Evolutionary conservation across 2,797 vertebrate genomes (phyloP).

Genomic region (Coluber constrictor): DNA sequence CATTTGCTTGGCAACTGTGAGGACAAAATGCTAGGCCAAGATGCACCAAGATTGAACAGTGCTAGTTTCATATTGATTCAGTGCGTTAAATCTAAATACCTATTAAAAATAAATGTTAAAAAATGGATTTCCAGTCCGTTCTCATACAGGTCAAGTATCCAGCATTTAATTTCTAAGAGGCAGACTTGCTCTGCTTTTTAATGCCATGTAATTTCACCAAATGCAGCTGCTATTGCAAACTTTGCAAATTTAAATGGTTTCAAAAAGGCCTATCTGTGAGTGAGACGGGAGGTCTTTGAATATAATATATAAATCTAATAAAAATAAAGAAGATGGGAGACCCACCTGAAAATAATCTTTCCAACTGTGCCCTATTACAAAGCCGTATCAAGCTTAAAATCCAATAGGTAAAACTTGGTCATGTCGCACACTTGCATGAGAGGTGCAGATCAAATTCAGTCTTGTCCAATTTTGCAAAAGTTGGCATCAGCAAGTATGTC

Average conservation of each 20-base stretch:
- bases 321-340: neutral
- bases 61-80: neutral
- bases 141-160: neutral
- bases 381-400: neutral
- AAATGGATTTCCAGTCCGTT: neutral
- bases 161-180: neutral
- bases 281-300: neutral
- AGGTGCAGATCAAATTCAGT: neutral
- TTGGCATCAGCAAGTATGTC: neutral
- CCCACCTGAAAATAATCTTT: neutral
- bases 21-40: neutral
- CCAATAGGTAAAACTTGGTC: neutral
- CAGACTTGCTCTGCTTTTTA: neutral
- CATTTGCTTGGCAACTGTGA: neutral
- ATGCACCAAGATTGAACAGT: neutral
- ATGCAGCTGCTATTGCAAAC: neutral
- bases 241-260: neutral
- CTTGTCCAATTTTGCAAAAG: neutral
- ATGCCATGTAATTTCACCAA: neutral
- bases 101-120: neutral
- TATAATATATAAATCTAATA: neutral
- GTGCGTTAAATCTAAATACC: neutral
- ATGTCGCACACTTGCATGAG: no score
- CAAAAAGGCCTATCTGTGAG: neutral
- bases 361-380: neutral